These are phyloP conservation scores for Syngnathus floridae DNA, from an alignment of 2,113 vertebrate genomes.

Conservation along the genomic window DNA sequence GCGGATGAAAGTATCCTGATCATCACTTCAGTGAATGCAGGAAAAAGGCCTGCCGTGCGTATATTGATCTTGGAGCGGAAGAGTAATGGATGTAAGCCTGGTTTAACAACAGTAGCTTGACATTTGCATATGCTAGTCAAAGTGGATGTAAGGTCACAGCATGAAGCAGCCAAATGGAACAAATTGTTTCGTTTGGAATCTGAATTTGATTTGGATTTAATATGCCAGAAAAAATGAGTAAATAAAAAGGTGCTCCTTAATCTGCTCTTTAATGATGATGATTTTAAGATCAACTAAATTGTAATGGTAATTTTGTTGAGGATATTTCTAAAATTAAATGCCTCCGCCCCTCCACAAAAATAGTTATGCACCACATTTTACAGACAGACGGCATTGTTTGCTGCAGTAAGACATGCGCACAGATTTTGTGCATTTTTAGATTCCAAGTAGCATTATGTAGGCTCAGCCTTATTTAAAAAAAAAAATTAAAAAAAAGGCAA, in stretches of 20 bases:
- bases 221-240: not conserved
- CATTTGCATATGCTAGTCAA: slow-evolving; percentile 1
- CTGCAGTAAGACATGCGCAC: not conserved
- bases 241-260: too few relatives aligned
- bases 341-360: too few relatives aligned
- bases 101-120: not conserved
- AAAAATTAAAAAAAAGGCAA: not conserved
- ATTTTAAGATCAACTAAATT: too few relatives aligned
- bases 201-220: not conserved
- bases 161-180: not conserved
- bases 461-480: not conserved
- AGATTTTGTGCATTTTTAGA: not conserved
- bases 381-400: not conserved
- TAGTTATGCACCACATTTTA: not conserved
- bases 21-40: not conserved
- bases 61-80: slow-evolving; percentile 8
- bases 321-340: too few relatives aligned
- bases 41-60: not conserved
- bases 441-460: not conserved
- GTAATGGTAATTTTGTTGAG: too few relatives aligned
- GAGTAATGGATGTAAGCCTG: slow-evolving; percentile 1
- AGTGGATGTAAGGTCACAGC: not conserved
- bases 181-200: not conserved
- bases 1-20: not conserved
- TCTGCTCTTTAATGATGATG: too few relatives aligned